A percentile compares a stretch with the other conserved stretches of the same genome.
These are phyloP conservation scores for Zenarchopterus dispar DNA, from an alignment of 2,797 vertebrate species.

Conservation along the genomic window DNA sequence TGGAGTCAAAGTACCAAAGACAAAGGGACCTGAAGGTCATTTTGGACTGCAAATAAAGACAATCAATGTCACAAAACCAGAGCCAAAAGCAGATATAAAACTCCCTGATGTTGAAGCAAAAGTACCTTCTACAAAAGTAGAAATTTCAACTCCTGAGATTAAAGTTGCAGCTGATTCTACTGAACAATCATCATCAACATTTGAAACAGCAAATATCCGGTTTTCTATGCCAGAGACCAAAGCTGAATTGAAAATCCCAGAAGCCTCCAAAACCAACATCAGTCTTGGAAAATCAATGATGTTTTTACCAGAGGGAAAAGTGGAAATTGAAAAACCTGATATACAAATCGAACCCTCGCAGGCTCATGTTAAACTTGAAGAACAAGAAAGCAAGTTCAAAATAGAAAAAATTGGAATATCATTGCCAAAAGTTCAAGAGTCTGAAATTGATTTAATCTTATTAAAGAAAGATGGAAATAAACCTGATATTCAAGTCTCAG, in stretches of 20 bases:
- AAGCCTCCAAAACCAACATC: constrained; percentile 27
- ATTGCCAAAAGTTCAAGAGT: background rate
- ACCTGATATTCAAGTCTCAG: constrained; percentile 17
- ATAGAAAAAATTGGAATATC: too few species aligned
- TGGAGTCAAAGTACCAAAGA: constrained; percentile 25
- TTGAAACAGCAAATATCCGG: too few species aligned
- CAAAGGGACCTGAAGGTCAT: constrained; percentile 36
- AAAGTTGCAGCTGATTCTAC: too few species aligned
- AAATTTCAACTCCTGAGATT: background rate
- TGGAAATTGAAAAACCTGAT: constrained; percentile 13
- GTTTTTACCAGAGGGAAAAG: constrained; percentile 9
- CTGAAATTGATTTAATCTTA: constrained; percentile 35
- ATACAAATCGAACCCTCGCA: constrained; percentile 19
- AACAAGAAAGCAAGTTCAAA: background rate
- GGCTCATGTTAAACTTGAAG: constrained; percentile 2
- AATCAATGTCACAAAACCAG: background rate
- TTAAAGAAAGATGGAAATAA: background rate
- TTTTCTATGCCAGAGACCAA: background rate
- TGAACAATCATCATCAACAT: background rate
- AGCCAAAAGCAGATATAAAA: background rate
- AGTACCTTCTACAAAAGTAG: background rate
- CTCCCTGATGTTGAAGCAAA: constrained; percentile 9
- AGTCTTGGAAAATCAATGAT: constrained; percentile 42
- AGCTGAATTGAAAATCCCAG: constrained; percentile 31
- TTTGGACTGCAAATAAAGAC: constrained; percentile 52